phyloP scores from a whole-genome alignment of 2,797 vertebrate species.

The Falco cherrug region DNA sequence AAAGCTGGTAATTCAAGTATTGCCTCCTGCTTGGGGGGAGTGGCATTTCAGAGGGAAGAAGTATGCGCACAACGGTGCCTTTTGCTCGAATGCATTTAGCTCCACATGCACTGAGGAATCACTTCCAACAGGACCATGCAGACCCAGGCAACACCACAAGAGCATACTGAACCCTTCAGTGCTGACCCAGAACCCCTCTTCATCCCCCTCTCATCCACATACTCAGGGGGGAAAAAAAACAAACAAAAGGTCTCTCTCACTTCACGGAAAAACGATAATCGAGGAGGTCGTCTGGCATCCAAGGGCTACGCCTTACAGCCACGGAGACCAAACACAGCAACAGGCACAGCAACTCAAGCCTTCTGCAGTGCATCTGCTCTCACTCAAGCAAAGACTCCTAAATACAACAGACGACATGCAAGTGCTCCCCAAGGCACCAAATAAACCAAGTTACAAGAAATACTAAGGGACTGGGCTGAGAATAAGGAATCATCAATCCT shows the following conservation, averaged over 20 bases:
- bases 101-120: fast-evolving
- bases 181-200: not conserved
- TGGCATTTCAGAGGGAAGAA: not conserved
- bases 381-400: not conserved
- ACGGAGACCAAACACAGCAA: not conserved
- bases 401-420: not conserved
- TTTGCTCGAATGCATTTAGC: not conserved
- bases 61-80: fast-evolving
- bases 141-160: not conserved
- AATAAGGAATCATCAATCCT: not conserved
- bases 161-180: not conserved
- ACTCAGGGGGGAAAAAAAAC: fast-evolving
- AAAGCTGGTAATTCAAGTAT: not conserved
- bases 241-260: not conserved
- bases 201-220: not conserved
- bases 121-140: not conserved
- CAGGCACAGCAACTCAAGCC: not conserved
- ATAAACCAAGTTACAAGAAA: not conserved
- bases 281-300: not conserved
- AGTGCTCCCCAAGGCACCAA: not conserved
- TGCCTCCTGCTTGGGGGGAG: not conserved
- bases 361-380: not conserved
- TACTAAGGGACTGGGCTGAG: not conserved
- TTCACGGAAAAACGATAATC: not conserved
- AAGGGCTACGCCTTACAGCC: not conserved